Base-by-base conservation (phyloP, 2,888 invertebrate genomes). In the Athalia rosae region DNA sequence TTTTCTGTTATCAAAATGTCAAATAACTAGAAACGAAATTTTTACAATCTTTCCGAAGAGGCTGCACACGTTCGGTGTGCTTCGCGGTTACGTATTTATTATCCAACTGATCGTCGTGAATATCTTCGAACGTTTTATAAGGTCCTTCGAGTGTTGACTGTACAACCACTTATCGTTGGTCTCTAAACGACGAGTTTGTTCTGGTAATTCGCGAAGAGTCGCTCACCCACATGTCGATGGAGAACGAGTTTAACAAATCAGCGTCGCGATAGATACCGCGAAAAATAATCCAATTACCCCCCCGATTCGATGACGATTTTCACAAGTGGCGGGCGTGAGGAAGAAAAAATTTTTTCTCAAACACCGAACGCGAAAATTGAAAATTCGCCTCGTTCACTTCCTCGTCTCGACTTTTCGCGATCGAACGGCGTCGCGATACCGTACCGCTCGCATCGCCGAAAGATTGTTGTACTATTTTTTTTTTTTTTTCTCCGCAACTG, bases 171-270 rank as follows among this genome's bases (percentile, higher is more conserved):
- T 86, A 87, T 87, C 87, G 28, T 28, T 15, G 80, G 84, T 79
- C 78, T 84, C 85, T 86, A 84, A 59, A 84, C 82, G 84, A 79
- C 80, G 78, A 66, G 84, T 87, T 86, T 87, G 82, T 84, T 83
- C 83, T 83, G 80, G 79, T 79, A 82, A 83, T 87, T 87, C 82
- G 84, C 83, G 77, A 82, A 83, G 82, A 11, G 53, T 53, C n/a
- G n/a, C 53, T 8, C 28, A 28, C 28, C 28, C 28, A 28, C 28
- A 0, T 2, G 28, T 28, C 28, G 28, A 28, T 28, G 28, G 28
- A 2, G 5, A 0, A 47, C 3, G 15, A 64, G 64, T 64, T 47
- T 13, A 64, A 47, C 64, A 64, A 64, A 47, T 47, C 9, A 13
- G 47, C 64, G 47, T 64, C 64, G 64, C 13, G 64, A 13, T 15